Conservation (phyloP, 2,797 vertebrate species). For the Pterois miles region DNA sequence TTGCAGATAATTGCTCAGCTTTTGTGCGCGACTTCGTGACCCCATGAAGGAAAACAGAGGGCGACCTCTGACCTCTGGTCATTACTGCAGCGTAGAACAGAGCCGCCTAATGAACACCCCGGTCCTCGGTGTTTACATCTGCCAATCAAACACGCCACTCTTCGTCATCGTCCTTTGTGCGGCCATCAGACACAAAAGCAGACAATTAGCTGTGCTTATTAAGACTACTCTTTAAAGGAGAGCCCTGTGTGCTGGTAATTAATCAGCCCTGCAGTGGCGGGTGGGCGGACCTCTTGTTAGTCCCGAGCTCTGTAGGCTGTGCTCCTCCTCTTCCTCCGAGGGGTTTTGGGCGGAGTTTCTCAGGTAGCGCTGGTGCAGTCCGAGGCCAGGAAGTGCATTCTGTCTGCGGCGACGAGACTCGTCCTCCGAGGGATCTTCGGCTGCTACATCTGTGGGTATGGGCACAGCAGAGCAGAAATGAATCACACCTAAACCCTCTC, state of each 20-base stretch:
- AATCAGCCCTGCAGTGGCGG: conserved; percentile 54
- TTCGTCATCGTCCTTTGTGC: conserved; percentile 62
- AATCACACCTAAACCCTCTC: conserved; percentile 57
- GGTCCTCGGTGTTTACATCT: conserved; percentile 67
- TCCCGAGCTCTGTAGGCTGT: conserved; percentile 74
- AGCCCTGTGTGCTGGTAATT: conserved; percentile 61
- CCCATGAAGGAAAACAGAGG: conserved; percentile 64
- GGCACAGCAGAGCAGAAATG: conserved; percentile 54
- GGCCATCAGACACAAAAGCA: conserved; percentile 65
- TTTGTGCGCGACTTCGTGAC: conserved; percentile 69
- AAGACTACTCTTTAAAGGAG: conserved; percentile 57
- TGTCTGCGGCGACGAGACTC: conserved; percentile 88
- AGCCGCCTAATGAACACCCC: conserved; percentile 74
- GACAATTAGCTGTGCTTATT: conserved; percentile 73
- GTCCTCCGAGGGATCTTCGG: conserved; percentile 86
- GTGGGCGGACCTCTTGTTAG: conserved; percentile 85
- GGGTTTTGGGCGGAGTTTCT: conserved; percentile 78
- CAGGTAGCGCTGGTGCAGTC: conserved; percentile 79
- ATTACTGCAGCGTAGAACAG: conserved; percentile 64
- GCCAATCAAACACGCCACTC: conserved; percentile 64
- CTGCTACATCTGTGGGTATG: conserved; percentile 81
- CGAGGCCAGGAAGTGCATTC: conserved; percentile 79
- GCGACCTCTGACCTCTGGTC: conserved; percentile 68
- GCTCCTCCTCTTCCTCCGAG: conserved; percentile 87
- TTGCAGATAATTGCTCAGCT: conserved; percentile 72